Percentiles rank a stretch among this genome's conserved stretches.
Conservation (phyloP, 1,140 invertebrate species). For the Formica exsecta region DNA sequence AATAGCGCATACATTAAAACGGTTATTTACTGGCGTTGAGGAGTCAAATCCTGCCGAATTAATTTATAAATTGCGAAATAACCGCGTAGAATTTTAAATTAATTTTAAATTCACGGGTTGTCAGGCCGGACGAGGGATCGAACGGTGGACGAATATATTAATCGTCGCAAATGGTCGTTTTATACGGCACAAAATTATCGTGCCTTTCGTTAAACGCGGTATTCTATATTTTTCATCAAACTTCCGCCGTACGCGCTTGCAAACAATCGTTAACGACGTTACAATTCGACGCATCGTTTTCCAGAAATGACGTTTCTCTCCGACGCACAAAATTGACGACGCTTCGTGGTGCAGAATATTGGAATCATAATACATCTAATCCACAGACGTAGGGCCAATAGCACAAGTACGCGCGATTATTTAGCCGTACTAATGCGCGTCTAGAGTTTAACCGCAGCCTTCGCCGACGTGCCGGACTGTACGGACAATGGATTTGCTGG, state of each 20-base stretch:
- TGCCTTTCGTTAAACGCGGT: not conserved
- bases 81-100: conserved; percentile 56
- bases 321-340: not conserved
- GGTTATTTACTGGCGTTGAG: conserved; percentile 51
- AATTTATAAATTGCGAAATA: conserved; percentile 57
- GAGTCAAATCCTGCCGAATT: conserved; percentile 49
- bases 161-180: conserved; percentile 20
- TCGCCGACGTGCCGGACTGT: conserved; percentile 66
- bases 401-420: conserved; percentile 44
- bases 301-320: not conserved
- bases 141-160: conserved; percentile 35
- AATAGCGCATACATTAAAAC: conserved; percentile 48
- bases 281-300: not conserved
- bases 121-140: conserved; percentile 13
- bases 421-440: conserved; percentile 48
- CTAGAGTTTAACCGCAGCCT: conserved; percentile 54
- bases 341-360: conserved; percentile 34
- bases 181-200: conserved; percentile 7
- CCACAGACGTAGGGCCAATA: conserved; percentile 28
- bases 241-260: not conserved
- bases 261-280: not conserved
- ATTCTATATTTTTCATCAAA: conserved; percentile 14
- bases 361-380: conserved; percentile 49
- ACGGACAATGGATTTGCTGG: conserved; percentile 71
- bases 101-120: conserved; percentile 48